Evolutionary conservation across 2,797 vertebrate species (phyloP).

Genomic region (Lepilemur septentrionalis): DNA sequence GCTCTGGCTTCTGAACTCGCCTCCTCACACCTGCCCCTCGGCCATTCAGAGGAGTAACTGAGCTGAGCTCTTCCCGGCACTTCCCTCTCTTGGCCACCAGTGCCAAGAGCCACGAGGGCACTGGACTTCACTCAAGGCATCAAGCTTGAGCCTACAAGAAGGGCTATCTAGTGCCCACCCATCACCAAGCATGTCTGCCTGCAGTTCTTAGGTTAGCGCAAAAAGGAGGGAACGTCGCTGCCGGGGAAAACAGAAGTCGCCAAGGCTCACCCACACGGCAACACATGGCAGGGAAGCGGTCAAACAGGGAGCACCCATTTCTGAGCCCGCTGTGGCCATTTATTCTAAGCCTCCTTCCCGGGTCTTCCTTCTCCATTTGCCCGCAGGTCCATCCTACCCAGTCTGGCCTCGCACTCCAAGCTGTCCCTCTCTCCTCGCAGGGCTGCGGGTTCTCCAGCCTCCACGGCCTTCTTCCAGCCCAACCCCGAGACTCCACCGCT

Average conservation of each 20-base stretch:
- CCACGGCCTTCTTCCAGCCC: background rate
- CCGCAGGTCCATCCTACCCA: background rate
- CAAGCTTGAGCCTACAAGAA: background rate
- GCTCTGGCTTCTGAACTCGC: background rate
- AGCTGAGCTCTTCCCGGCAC: background rate
- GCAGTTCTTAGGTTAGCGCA: background rate
- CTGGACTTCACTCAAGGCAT: background rate
- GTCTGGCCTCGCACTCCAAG: background rate
- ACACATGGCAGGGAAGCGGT: background rate
- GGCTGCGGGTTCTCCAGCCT: background rate
- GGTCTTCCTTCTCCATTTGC: background rate
- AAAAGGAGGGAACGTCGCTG: background rate
- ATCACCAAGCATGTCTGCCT: background rate
- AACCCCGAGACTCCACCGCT: background rate
- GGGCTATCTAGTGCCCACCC: background rate
- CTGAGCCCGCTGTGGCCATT: background rate
- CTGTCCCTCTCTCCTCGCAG: background rate
- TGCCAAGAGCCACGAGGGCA: background rate
- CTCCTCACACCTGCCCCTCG: background rate
- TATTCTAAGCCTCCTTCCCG: background rate
- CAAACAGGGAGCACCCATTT: background rate
- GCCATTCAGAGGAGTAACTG: background rate
- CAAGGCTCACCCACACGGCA: background rate
- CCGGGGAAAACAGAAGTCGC: background rate
- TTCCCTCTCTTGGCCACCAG: background rate